A percentile compares a stretch with the other conserved stretches of the same genome.
These are phyloP conservation scores for Panopea generosa DNA, from an alignment of 2,888 invertebrate genomes.

Conservation along the genomic window DNA sequence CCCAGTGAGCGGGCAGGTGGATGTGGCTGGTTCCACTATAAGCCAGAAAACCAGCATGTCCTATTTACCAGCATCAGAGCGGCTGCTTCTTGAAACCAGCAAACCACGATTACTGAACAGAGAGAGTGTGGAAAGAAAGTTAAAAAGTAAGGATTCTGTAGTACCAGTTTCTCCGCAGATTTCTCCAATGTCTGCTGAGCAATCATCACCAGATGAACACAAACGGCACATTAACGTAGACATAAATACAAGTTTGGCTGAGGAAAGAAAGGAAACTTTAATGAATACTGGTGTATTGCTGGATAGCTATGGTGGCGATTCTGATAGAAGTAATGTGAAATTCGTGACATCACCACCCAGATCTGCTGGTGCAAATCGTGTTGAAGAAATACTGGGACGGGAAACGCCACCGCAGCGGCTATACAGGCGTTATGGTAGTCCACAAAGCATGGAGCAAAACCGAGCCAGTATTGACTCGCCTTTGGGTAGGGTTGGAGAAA, in stretches of 20 bases:
- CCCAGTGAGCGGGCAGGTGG: constrained; percentile 50
- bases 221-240: constrained; percentile 40
- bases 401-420: constrained; percentile 59
- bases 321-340: constrained; percentile 51
- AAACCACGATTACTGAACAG: constrained; percentile 66
- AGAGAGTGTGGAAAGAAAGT: constrained; percentile 61
- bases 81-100: constrained; percentile 60
- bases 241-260: constrained; percentile 28
- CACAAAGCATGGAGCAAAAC: constrained; percentile 31
- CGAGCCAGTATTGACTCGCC: constrained; percentile 6
- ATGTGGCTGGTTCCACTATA: constrained; percentile 13
- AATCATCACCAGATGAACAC: constrained; percentile 19
- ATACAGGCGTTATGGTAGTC: constrained; percentile 56
- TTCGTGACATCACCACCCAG: constrained; percentile 24
- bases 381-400: constrained; percentile 31
- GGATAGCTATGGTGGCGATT: constrained; percentile 65
- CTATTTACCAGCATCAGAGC: constrained; percentile 66
- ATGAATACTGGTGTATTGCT: constrained; percentile 37
- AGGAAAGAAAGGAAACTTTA: constrained; percentile 20
- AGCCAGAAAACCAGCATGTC: constrained; percentile 54
- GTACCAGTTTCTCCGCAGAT: constrained; percentile 4
- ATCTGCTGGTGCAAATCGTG: constrained; percentile 15
- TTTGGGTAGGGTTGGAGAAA: constrained; percentile 36
- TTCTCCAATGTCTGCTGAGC: constrained; percentile 20
- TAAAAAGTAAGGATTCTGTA: constrained; percentile 39